phyloP scores from a whole-genome alignment of 1,140 invertebrate genomes.

The Drosophila navojoa region DNA sequence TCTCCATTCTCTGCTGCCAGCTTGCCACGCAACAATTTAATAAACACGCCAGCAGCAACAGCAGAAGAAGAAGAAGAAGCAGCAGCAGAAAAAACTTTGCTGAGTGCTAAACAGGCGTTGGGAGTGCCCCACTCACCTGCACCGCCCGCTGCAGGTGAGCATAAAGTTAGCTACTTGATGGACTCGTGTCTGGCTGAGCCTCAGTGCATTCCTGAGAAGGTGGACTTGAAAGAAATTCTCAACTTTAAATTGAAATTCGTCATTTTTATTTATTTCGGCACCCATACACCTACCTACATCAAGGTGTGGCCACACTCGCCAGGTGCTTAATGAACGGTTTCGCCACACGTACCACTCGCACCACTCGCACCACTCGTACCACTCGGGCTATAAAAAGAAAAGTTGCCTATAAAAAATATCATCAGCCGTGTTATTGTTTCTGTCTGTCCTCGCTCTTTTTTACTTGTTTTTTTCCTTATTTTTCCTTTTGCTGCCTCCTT shows the following conservation, averaged over 20 bases:
- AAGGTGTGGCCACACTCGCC: conserved; percentile 1
- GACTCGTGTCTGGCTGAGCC: conserved; percentile 9
- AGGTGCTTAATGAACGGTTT: conserved; percentile 57
- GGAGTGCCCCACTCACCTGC: conserved; percentile 17
- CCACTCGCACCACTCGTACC: not conserved
- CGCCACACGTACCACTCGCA: conserved; percentile 15
- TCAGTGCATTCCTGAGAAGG: not conserved
- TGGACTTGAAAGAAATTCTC: conserved; percentile 3
- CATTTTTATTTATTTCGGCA: conserved; percentile 49
- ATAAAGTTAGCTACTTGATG: conserved; percentile 23
- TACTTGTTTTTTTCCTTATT: not conserved
- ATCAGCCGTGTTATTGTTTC: conserved; percentile 78
- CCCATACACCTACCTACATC: conserved; percentile 35
- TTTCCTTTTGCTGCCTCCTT: not conserved
- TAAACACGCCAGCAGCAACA: conserved; percentile 22
- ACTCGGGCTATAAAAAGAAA: conserved; percentile 46
- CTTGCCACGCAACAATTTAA: conserved; percentile 33
- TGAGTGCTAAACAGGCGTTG: conserved; percentile 37
- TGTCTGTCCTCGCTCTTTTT: conserved; percentile 33
- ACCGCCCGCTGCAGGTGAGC: conserved; percentile 33
- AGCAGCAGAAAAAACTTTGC: conserved; percentile 28
- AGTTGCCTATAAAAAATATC: conserved; percentile 60
- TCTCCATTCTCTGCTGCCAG: conserved; percentile 27
- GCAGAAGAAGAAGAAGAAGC: too few species aligned
- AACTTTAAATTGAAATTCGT: conserved; percentile 58